Evolutionary conservation across 2,797 vertebrate genomes (phyloP).

Genomic region (Sebastes taczanowskii): DNA sequence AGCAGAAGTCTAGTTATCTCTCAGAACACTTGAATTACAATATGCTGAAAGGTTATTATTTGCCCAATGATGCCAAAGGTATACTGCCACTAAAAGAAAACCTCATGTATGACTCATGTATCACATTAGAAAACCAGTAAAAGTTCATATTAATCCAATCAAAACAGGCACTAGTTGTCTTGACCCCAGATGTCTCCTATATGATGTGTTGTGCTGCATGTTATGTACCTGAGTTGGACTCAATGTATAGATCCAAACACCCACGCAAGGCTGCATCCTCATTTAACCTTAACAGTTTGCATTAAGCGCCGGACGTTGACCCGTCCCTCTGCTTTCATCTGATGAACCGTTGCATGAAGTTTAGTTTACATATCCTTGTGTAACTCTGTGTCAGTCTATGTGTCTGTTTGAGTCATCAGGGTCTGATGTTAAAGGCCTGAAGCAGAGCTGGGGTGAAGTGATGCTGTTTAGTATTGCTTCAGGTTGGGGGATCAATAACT

Average conservation of each 20-base stretch:
- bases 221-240: not conserved
- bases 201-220: not conserved
- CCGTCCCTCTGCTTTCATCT: slow-evolving; percentile 21
- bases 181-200: not conserved
- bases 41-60: too few species aligned
- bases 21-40: too few species aligned
- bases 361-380: slow-evolving; percentile 19
- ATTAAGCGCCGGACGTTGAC: slow-evolving; percentile 48
- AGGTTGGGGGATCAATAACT: not conserved
- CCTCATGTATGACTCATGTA: too few species aligned
- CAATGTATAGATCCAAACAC: slow-evolving; percentile 31
- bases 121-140: not conserved
- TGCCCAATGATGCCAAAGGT: too few species aligned
- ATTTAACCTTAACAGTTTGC: slow-evolving; percentile 34
- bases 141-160: not conserved
- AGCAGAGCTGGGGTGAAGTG: not conserved
- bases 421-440: not conserved
- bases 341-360: not conserved
- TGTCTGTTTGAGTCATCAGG: not conserved
- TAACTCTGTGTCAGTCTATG: not conserved
- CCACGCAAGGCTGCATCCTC: not conserved
- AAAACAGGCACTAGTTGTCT: not conserved
- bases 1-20: too few species aligned
- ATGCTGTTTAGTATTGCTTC: not conserved
- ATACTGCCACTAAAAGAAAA: too few species aligned